Evolutionary conservation across 1,140 invertebrate species (phyloP).

Genomic region (Antheraea pernyi): DNA sequence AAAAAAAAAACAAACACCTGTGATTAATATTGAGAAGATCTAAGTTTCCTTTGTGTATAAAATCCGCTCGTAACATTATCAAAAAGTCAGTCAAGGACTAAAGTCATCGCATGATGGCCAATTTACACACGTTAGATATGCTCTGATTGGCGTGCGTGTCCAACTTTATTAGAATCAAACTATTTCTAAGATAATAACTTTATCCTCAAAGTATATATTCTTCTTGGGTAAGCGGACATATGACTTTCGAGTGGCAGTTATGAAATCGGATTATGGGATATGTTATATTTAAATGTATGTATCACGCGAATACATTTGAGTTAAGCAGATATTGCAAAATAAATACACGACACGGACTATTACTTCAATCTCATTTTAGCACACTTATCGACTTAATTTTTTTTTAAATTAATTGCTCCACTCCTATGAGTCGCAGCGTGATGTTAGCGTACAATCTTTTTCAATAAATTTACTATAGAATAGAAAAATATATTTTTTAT

Average conservation of each 20-base stretch:
- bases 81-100: background rate
- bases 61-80: background rate
- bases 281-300: too few relatives aligned
- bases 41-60: background rate
- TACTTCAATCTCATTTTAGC: too few relatives aligned
- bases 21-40: conserved; percentile 1
- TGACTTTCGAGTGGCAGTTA: background rate
- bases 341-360: too few relatives aligned
- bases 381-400: too few relatives aligned
- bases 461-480: too few relatives aligned
- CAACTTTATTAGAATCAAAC: background rate
- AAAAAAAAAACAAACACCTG: background rate
- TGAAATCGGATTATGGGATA: too few relatives aligned
- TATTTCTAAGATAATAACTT: conserved; percentile 1
- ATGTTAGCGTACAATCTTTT: too few relatives aligned
- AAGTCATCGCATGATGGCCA: background rate
- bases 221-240: background rate
- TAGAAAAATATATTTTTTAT: too few relatives aligned
- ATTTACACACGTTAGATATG: background rate
- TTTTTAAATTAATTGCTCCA: too few relatives aligned
- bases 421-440: too few relatives aligned
- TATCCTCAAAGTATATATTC: background rate
- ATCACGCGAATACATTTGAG: too few relatives aligned
- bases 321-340: too few relatives aligned
- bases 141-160: background rate